Evolutionary conservation across 2,113 vertebrate genomes (phyloP).

Genomic region (Bubo blakistoni): DNA sequence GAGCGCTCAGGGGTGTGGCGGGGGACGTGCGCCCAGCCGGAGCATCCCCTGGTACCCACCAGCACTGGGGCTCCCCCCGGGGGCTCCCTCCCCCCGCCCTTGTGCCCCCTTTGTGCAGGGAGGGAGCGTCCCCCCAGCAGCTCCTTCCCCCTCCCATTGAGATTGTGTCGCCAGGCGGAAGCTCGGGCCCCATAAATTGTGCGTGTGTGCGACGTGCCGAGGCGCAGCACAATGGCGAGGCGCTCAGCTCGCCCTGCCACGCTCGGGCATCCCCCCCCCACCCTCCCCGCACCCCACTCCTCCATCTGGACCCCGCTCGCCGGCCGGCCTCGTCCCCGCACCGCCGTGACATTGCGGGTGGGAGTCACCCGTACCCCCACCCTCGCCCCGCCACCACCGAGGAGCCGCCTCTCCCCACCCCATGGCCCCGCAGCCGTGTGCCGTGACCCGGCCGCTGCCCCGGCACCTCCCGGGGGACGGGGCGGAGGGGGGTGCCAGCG

Average conservation of each 20-base stretch:
- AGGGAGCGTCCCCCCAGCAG: background rate
- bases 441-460: background rate
- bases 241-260: background rate
- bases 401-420: background rate
- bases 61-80: background rate
- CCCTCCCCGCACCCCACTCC: background rate
- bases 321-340: fast-evolving
- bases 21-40: background rate
- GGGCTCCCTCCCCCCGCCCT: background rate
- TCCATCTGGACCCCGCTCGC: fast-evolving
- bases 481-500: fast-evolving
- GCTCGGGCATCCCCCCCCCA: background rate
- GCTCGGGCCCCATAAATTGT: constrained; percentile 56
- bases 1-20: background rate
- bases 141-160: constrained; percentile 14
- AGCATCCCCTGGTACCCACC: background rate
- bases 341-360: background rate
- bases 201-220: constrained; percentile 45
- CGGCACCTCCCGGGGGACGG: fast-evolving
- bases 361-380: fast-evolving
- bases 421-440: fast-evolving
- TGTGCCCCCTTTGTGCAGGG: background rate
- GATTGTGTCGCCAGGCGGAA: constrained; percentile 54
- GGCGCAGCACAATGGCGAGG: constrained; percentile 56
- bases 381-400: fast-evolving